Evolutionary conservation across 2,113 vertebrate species (phyloP), one percentile per base, ranked within the genome.

Genomic region (Coregonus clupeaformis): DNA sequence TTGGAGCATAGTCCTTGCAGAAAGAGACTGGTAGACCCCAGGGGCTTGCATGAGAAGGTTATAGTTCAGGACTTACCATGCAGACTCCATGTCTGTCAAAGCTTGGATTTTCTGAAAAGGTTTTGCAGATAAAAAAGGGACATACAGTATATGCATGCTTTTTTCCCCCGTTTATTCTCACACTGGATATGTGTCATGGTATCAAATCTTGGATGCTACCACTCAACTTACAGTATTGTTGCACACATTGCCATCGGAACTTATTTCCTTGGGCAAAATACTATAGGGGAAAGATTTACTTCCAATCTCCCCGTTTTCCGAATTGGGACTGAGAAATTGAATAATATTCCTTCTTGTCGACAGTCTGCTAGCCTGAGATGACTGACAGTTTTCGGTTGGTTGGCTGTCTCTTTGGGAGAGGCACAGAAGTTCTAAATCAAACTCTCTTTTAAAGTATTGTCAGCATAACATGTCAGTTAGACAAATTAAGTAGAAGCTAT

Each of bases 391-490:
- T 63, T 64, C 14, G 36, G 57, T 80, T 83, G 89, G 88, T 91
- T 87, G 25, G 64, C 83, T 80, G 86, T 87, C 85, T 89, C 86
- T 85, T 89, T 83, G 87, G 85, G 85, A 89, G 88, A 88, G 86
- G 80, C 84, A 77, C 85, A 74, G 79, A 84, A 85, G 85, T 88
- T 90, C 80, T 89, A 87, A 86, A 88, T 90, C 89, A 83, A 89
- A 89, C 83, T 85, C 88, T 87, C 80, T 83, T 89, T 88, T 86
- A 79, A 88, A 88, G 81, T 87, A 84, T 85, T 88, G 88, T 90
- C 90, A 89, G 88, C 83, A 82, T 89, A 42, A 70, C 85, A 66
- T 72, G 85, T 89, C 85, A 86, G 84, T 82, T 82, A 52, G 75
- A 76, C 36, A 87, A 82, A 86, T 80, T 87, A 88, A 89, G 88